Percentiles rank a stretch among this genome's conserved stretches.
Evolutionary conservation across 2,888 invertebrate species (phyloP).

Genomic region (Drosophila acutilabella): DNA sequence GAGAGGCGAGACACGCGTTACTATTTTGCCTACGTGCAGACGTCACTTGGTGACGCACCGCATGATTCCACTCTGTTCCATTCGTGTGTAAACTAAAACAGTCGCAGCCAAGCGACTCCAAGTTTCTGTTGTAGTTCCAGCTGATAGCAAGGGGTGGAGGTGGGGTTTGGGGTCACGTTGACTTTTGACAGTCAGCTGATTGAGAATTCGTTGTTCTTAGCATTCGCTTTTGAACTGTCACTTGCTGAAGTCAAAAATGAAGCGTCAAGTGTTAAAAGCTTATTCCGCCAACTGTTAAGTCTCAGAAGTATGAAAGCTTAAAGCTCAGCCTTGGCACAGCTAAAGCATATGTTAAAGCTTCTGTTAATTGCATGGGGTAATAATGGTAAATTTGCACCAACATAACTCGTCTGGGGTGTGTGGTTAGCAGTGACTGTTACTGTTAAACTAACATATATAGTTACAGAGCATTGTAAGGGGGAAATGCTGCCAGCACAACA

Average conservation of each 20-base stretch:
- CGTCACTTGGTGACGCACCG: constrained; percentile 76
- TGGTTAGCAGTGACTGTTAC: constrained; percentile 6
- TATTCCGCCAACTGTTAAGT: constrained; percentile 3
- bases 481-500: background rate
- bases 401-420: constrained; percentile 14
- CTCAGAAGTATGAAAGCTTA: constrained; percentile 21
- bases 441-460: constrained; percentile 3
- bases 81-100: constrained; percentile 54
- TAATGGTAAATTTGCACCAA: constrained; percentile 44
- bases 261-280: constrained; percentile 40
- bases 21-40: constrained; percentile 58
- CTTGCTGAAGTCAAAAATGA: constrained; percentile 54
- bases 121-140: constrained; percentile 55
- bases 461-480: background rate
- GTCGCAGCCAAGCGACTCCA: constrained; percentile 30
- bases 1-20: constrained; percentile 49
- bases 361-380: constrained; percentile 42
- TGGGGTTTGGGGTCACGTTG: background rate
- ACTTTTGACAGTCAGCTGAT: constrained; percentile 72
- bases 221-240: constrained; percentile 41
- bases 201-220: constrained; percentile 26
- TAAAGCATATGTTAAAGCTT: constrained; percentile 25
- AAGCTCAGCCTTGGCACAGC: constrained; percentile 1
- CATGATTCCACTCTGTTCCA: constrained; percentile 56
- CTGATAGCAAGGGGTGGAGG: constrained; percentile 35